Base-by-base conservation (phyloP, 2,888 invertebrate species). In the Dicycla oo region DNA sequence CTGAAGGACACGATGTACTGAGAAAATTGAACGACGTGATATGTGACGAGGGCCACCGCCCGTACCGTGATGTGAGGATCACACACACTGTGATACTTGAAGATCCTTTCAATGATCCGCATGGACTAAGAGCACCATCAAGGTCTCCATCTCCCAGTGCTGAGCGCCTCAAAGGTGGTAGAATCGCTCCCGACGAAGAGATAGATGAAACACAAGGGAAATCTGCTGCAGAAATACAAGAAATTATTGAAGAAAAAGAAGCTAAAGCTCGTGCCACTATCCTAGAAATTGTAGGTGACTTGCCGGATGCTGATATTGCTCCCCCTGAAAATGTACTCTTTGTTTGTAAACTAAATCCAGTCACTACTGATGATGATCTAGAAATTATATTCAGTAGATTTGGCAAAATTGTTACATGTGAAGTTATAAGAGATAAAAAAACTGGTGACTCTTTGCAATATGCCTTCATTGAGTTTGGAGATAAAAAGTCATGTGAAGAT, bases 271-370 rank as follows among this genome's bases (percentile, higher is more conserved):
- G 99, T 86, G 99, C 99, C 1, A 99, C 99, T 34, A 99, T 99
- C 86, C 96, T 99, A 54, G 99, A 99, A 96, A 99, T 99, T 96
- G 99, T 99, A 34, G 99, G 99, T 0, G 99, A 99, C 93, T 96
- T 99, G 72, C 99, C 99, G 0, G 98, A 99, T 96, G 99, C 99
- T 20, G 99, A 99, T 75, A 98, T 99, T 93, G 99, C 99, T 10
- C 99, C 99, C 0, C 99, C 99, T 11, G 99, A 99, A 95, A 99
- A 99, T 96, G 99, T 99, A 3, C 96, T 99, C 0, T 99, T 99
- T 96, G 99, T 99, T 45, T 99, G 99, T 93, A 99, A 99, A 95
- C 96, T 99, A 30, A 99, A 99, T 96, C 99, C 99, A 0, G 99
- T 99, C 0, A 99, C 99, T 0, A 98, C 97, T 15, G 99, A 99